Evolutionary conservation across 2,113 vertebrate species (phyloP).

Genomic region (Piprites chloris): DNA sequence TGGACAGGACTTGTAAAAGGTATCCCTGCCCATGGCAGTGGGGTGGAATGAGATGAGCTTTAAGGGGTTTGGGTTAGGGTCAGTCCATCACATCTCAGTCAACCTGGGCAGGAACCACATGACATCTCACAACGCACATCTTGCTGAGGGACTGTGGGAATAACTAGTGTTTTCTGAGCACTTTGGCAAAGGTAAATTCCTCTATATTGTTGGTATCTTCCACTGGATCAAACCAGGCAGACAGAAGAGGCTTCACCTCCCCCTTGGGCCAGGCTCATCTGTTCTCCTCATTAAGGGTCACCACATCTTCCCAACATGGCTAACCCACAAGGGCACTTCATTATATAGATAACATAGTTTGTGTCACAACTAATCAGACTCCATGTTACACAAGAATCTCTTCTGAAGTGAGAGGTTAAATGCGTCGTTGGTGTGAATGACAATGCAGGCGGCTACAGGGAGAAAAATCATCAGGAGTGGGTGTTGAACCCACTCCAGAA

Average conservation of each 20-base stretch:
- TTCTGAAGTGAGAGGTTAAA: conserved; percentile 17
- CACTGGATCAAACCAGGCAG: neutral
- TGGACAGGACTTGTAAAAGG: neutral
- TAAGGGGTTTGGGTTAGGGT: neutral
- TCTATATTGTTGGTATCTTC: neutral
- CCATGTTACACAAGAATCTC: neutral
- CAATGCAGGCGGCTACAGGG: neutral
- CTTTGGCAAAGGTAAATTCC: neutral
- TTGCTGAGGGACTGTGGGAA: neutral
- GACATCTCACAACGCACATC: accelerated
- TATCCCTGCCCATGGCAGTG: neutral
- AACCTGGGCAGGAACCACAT: accelerated
- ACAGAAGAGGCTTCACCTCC: accelerated
- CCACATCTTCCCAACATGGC: neutral
- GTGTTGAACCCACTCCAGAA: neutral
- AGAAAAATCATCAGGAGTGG: neutral
- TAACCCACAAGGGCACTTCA: conserved; percentile 41
- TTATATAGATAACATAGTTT: conserved; percentile 26
- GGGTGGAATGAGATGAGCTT: neutral
- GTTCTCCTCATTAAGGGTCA: conserved; percentile 10
- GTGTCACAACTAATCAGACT: conserved; percentile 54
- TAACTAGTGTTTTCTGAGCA: neutral
- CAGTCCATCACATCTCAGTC: accelerated
- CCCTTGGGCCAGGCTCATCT: neutral
- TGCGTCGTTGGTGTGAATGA: neutral